Percentiles rank a stretch among this genome's conserved stretches.
These are phyloP conservation scores for Microctenopoma steveboyesi DNA, from an alignment of 2,797 vertebrate species.

Conservation along the genomic window DNA sequence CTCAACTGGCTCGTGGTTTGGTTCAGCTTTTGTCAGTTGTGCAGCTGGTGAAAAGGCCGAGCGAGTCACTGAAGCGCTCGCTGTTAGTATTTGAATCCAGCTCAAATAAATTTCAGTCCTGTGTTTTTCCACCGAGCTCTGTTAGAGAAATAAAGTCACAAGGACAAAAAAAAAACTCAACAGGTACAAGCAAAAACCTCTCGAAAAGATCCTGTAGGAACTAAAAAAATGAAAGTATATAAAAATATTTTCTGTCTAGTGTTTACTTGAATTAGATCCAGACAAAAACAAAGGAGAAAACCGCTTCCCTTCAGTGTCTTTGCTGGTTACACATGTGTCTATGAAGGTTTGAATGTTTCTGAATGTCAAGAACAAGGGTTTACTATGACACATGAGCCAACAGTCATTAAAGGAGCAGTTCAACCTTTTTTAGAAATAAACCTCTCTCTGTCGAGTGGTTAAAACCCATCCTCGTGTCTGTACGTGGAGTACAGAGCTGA, in stretches of 20 bases:
- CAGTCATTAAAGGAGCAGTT: background rate
- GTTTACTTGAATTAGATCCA: constrained; percentile 18
- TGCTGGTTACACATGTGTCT: constrained; percentile 38
- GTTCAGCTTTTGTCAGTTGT: constrained; percentile 5
- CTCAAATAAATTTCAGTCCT: constrained; percentile 49
- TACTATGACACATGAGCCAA: background rate
- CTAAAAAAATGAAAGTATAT: constrained; percentile 1
- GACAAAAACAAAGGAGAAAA: constrained; percentile 8
- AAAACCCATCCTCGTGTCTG: background rate
- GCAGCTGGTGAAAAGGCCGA: constrained; percentile 10
- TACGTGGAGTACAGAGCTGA: background rate
- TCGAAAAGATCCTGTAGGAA: background rate
- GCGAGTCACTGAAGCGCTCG: constrained; percentile 6
- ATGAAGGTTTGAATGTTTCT: background rate
- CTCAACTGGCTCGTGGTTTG: constrained; percentile 9
- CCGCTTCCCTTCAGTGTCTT: constrained; percentile 35
- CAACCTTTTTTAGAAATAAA: background rate
- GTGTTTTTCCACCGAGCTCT: constrained; percentile 15
- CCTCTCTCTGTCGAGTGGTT: background rate
- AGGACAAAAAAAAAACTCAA: background rate
- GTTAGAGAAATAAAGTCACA: background rate
- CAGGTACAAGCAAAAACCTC: background rate
- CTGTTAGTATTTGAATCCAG: constrained; percentile 58
- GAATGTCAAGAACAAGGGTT: background rate
- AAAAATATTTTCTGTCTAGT: constrained; percentile 13